These are phyloP conservation scores for Tipula unca DNA, from an alignment of 2,888 invertebrate genomes.

Conservation along the genomic window DNA sequence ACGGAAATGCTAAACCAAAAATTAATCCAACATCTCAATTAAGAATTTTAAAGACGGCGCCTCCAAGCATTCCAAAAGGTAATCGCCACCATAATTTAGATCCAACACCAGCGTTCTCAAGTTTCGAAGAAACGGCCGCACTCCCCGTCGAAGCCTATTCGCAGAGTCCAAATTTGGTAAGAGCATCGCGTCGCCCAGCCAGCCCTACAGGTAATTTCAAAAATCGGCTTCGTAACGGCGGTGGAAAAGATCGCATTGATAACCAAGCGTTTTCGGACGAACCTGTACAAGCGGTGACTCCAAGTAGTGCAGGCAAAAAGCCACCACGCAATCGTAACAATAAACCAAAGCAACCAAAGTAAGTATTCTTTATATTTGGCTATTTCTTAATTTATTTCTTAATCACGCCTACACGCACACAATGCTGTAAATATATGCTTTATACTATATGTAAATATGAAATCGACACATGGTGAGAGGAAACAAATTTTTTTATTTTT, in stretches of 20 bases:
- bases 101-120: slow-evolving; percentile 50
- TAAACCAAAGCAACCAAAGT: slow-evolving; percentile 26
- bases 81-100: slow-evolving; percentile 23
- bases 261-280: slow-evolving; percentile 23
- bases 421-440: slow-evolving; percentile 14
- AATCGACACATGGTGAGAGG: slow-evolving; percentile 15
- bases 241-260: slow-evolving; percentile 41
- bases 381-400: slow-evolving; percentile 14
- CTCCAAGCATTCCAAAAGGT: slow-evolving; percentile 44
- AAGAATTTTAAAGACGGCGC: slow-evolving; percentile 68
- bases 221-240: slow-evolving; percentile 46
- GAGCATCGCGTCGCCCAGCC: slow-evolving; percentile 47
- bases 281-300: slow-evolving; percentile 22
- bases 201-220: slow-evolving; percentile 46
- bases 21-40: slow-evolving; percentile 58
- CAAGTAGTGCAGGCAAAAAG: slow-evolving; percentile 23
- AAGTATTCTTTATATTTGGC: slow-evolving; percentile 19
- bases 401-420: neutral
- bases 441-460: neutral
- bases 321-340: slow-evolving; percentile 21
- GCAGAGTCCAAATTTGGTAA: slow-evolving; percentile 43
- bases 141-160: slow-evolving; percentile 48
- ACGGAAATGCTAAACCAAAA: slow-evolving; percentile 47
- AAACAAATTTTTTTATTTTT: neutral
- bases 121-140: slow-evolving; percentile 48